These are phyloP conservation scores for Meteorus cinctellus DNA, from an alignment of 2,888 invertebrate genomes.

Conservation along the genomic window DNA sequence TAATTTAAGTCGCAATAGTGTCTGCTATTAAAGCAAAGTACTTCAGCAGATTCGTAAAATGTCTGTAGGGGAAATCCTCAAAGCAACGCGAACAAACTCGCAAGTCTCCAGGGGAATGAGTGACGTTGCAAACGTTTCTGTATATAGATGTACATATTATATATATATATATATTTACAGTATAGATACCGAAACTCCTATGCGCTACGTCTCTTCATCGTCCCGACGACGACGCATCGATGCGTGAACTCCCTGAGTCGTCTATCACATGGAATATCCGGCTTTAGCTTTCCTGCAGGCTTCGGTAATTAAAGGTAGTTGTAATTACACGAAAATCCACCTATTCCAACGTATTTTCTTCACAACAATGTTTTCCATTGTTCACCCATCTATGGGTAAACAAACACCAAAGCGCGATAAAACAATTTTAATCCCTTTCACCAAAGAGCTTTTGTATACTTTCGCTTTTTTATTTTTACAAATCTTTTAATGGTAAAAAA, in stretches of 20 bases:
- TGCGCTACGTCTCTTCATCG: neutral
- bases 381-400: neutral
- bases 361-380: neutral
- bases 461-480: neutral
- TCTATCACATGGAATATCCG: conserved; percentile 29
- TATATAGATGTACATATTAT: neutral
- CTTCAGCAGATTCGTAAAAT: conserved; percentile 28
- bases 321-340: conserved; percentile 33
- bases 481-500: neutral
- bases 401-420: neutral
- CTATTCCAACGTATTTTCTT: conserved; percentile 19
- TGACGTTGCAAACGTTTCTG: conserved; percentile 22
- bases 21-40: conserved; percentile 9
- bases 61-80: conserved; percentile 13
- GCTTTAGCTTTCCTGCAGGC: neutral
- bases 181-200: conserved; percentile 1
- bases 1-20: neutral
- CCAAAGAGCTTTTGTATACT: neutral
- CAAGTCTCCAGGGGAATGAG: conserved; percentile 4
- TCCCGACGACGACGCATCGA: conserved; percentile 35
- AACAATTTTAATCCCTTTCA: neutral
- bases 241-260: conserved; percentile 33
- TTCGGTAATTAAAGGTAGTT: conserved; percentile 30
- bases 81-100: conserved; percentile 29
- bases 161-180: neutral